phyloP scores from a whole-genome alignment of 2,888 invertebrate species.

The Cryptophagus acutangulus region DNA sequence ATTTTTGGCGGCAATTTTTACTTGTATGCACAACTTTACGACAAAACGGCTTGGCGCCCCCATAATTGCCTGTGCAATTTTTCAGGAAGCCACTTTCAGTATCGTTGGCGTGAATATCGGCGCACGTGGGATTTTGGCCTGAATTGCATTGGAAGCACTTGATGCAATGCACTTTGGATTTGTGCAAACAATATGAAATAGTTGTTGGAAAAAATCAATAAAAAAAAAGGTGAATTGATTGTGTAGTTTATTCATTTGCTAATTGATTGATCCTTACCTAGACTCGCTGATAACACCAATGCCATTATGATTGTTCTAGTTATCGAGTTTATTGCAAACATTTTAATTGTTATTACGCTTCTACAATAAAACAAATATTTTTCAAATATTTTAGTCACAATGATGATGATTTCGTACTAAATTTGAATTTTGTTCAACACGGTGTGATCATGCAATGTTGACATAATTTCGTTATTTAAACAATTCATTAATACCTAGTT shows the following conservation, averaged over 20 bases:
- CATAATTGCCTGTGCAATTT: slow-evolving; percentile 42
- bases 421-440: no score
- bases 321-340: not conserved
- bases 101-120: slow-evolving; percentile 54
- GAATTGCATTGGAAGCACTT: slow-evolving; percentile 75
- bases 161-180: slow-evolving; percentile 37
- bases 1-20: slow-evolving; percentile 33
- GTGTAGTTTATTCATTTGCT: no score
- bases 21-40: slow-evolving; percentile 64
- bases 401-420: no score
- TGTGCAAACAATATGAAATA: no score
- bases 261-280: no score
- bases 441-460: no score
- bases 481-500: no score
- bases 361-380: not conserved
- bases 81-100: slow-evolving; percentile 50
- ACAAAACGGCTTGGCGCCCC: slow-evolving; percentile 56
- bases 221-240: no score
- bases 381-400: not conserved
- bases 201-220: no score
- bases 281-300: no score
- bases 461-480: no score
- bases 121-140: slow-evolving; percentile 61
- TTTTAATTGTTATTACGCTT: not conserved
- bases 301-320: no score